Conservation (phyloP, 2,113 vertebrate genomes). For the Odontesthes bonariensis region DNA sequence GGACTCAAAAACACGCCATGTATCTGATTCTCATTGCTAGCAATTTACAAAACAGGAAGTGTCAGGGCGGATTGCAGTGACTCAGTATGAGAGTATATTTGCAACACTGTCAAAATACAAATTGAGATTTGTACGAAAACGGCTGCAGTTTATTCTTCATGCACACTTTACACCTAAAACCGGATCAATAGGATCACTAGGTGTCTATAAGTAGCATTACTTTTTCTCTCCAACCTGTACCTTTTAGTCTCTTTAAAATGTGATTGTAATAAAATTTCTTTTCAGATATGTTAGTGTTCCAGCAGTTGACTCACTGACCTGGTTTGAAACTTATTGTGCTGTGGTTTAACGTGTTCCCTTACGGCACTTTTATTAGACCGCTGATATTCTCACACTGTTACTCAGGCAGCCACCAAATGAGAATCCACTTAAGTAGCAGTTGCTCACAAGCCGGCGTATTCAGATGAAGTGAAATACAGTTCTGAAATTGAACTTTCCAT, state of each 20-base stretch:
- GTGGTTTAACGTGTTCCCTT: not conserved
- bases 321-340: no score
- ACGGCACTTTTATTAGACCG: not conserved
- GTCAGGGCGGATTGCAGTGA: not conserved
- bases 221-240: no score
- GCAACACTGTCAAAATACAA: not conserved
- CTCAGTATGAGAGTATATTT: not conserved
- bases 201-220: not conserved
- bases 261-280: not conserved
- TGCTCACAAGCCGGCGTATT: not conserved
- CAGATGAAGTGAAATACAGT: not conserved
- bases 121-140: not conserved
- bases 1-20: not conserved
- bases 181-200: not conserved
- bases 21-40: not conserved
- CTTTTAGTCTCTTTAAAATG: no score
- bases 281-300: not conserved
- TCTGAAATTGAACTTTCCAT: not conserved
- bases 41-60: slow-evolving; percentile 11
- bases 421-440: no score
- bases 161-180: not conserved
- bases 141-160: not conserved
- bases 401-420: not conserved
- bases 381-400: not conserved
- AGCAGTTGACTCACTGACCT: not conserved